Conservation (phyloP, 2,113 vertebrate genomes). For the Eretmochelys imbricata region DNA sequence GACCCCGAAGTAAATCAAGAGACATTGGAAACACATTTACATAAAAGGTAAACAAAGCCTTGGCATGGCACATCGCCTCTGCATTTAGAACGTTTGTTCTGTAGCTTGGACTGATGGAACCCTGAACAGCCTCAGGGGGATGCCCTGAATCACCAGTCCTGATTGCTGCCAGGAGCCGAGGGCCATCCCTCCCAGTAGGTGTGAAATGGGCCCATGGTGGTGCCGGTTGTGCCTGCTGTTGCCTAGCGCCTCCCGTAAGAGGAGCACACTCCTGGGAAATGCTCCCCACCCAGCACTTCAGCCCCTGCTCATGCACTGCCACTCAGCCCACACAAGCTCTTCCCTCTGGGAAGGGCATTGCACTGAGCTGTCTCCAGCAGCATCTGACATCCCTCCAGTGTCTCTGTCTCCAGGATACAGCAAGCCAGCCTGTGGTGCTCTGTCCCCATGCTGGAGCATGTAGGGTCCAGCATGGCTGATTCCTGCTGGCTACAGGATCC, state of each 20-base stretch:
- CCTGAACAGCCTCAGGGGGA: background rate
- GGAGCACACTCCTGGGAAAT: no score
- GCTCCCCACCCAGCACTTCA: no score
- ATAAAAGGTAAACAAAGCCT: no score
- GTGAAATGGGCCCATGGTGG: background rate
- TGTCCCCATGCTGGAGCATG: background rate
- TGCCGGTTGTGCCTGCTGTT: background rate
- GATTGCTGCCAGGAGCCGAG: background rate
- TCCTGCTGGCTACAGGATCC: background rate
- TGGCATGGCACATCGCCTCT: no score
- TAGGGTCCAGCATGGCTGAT: background rate
- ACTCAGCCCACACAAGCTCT: no score
- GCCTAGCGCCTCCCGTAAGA: background rate
- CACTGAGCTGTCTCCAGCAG: background rate
- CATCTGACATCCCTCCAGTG: background rate
- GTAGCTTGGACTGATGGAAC: no score
- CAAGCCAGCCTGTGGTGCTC: background rate
- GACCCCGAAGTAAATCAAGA: no score
- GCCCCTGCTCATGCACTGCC: no score
- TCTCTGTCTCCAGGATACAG: no score
- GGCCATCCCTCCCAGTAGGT: background rate
- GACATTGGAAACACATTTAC: background rate
- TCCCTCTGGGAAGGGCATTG: no score
- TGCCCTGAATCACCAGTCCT: background rate
- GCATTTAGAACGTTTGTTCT: no score